phyloP scores from a whole-genome alignment of 35 echinoderm and acorn worm genomes.

The Hemicentrotus pulcherrimus region DNA sequence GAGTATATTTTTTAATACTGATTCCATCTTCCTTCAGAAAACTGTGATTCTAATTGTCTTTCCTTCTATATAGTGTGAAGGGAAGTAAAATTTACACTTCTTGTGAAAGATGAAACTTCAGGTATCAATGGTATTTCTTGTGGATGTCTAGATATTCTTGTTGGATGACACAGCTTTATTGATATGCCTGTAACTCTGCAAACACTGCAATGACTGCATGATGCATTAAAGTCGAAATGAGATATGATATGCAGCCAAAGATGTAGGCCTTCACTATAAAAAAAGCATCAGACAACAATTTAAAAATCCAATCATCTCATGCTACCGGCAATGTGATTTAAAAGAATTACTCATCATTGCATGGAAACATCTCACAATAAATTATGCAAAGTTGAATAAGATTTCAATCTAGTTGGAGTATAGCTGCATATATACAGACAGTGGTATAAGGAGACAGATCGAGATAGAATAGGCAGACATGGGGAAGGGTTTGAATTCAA shows the following conservation, averaged over 20 bases:
- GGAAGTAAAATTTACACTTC: neutral
- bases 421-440: neutral
- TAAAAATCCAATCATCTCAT: no score
- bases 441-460: neutral
- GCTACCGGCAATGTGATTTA: no score
- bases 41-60: no score
- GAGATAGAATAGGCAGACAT: neutral
- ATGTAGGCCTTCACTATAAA: neutral
- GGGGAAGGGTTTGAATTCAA: neutral
- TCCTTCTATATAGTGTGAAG: neutral
- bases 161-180: neutral
- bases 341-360: no score
- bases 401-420: neutral
- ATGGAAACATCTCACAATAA: neutral
- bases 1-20: no score
- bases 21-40: no score
- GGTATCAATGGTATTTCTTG: neutral
- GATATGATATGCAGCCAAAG: neutral
- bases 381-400: neutral
- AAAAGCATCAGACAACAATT: neutral
- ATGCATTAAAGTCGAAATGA: neutral
- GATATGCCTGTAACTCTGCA: no score
- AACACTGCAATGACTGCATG: neutral
- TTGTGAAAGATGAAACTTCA: neutral
- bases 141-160: neutral